Evolutionary conservation across 2,113 vertebrate species (phyloP).

Genomic region (Stegostoma tigrinum): DNA sequence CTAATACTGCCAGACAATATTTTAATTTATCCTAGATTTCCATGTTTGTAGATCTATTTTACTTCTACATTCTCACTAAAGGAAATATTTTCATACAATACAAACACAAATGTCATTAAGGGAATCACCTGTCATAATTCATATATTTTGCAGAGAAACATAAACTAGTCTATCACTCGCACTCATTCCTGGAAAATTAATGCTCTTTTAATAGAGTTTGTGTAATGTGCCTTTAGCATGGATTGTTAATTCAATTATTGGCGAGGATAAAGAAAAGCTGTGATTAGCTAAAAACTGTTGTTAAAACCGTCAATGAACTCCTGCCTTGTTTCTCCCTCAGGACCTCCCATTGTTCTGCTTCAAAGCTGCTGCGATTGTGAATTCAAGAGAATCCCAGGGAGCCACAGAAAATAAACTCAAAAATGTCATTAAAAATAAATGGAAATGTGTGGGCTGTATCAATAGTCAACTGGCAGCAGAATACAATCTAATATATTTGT

Average conservation of each 20-base stretch:
- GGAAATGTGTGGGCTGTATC: neutral
- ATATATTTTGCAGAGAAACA: neutral
- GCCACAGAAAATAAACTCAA: conserved; percentile 16
- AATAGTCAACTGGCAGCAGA: neutral
- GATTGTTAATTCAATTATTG: conserved; percentile 27
- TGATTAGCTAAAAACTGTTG: conserved; percentile 26
- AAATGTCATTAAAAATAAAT: conserved; percentile 30
- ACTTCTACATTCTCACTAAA: neutral
- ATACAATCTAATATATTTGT: neutral
- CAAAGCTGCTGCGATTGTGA: neutral
- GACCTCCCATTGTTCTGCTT: conserved; percentile 13
- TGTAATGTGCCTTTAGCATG: neutral
- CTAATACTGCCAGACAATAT: neutral
- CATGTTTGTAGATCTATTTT: neutral
- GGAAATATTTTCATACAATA: neutral
- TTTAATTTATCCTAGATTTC: neutral
- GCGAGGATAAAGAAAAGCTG: conserved; percentile 25
- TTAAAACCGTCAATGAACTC: conserved; percentile 22
- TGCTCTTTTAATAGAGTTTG: neutral
- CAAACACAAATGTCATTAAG: neutral
- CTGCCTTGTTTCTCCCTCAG: neutral
- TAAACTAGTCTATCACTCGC: neutral
- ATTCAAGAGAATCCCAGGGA: conserved; percentile 29
- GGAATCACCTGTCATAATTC: neutral
- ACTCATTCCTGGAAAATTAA: neutral